phyloP scores from a whole-genome alignment of 2,888 invertebrate species.

The Lordiphosa fenestrarum region DNA sequence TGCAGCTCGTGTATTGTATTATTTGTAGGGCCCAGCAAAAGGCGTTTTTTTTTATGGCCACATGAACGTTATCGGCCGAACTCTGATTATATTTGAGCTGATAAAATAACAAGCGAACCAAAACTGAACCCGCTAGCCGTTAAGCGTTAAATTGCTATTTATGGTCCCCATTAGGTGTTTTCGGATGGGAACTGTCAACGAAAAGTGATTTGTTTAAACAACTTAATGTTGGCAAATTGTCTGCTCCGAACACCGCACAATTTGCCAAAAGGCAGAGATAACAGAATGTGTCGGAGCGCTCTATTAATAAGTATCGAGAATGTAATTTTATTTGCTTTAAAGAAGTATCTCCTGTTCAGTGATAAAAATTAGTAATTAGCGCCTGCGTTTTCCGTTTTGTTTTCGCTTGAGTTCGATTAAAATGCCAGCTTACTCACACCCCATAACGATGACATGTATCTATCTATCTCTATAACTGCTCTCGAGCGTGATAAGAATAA shows the following conservation, averaged over 20 bases:
- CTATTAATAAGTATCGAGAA: slow-evolving; percentile 51
- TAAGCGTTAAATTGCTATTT: slow-evolving; percentile 63
- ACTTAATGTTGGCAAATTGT: slow-evolving; percentile 37
- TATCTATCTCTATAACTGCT: too few species aligned
- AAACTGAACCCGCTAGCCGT: slow-evolving; percentile 41
- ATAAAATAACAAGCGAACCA: slow-evolving; percentile 18
- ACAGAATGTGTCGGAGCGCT: slow-evolving; percentile 42
- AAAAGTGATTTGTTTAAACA: slow-evolving; percentile 41
- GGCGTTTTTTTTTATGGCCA: slow-evolving; percentile 6
- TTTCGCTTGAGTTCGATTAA: slow-evolving; percentile 45
- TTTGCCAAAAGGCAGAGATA: slow-evolving; percentile 43
- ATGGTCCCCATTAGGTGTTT: slow-evolving; percentile 56
- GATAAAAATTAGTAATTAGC: slow-evolving; percentile 55
- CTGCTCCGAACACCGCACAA: slow-evolving; percentile 13
- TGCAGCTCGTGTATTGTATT: slow-evolving; percentile 16
- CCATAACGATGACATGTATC: neutral
- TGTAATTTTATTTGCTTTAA: slow-evolving; percentile 50
- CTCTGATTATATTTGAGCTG: slow-evolving; percentile 29
- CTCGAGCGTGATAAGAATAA: too few species aligned
- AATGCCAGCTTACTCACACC: slow-evolving; percentile 24
- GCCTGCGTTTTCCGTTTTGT: slow-evolving; percentile 27
- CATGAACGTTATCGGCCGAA: slow-evolving; percentile 28
- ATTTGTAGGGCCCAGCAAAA: slow-evolving; percentile 6
- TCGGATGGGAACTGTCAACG: slow-evolving; percentile 5
- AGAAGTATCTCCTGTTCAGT: slow-evolving; percentile 22